Percentiles rank a stretch among this genome's conserved stretches.
Conservation (phyloP, 2,113 vertebrate genomes). For the Mormoops blainvillei region DNA sequence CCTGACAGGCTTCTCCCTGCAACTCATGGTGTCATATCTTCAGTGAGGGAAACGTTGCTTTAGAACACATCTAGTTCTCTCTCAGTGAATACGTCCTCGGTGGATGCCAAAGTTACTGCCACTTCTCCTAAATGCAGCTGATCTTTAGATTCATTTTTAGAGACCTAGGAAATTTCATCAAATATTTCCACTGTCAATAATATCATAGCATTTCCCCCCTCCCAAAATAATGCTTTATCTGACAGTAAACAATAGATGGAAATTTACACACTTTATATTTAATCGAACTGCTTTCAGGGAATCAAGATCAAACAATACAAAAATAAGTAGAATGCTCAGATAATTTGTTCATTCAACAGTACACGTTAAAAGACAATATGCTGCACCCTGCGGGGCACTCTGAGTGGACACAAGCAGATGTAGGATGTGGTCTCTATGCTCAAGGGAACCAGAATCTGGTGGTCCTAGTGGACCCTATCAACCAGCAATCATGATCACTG, state of each 20-base stretch:
- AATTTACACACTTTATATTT: background rate
- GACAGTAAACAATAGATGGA: background rate
- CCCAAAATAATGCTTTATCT: background rate
- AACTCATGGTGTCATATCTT: too few species aligned
- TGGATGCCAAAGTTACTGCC: accelerated
- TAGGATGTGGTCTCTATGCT: background rate
- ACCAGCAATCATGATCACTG: too few species aligned
- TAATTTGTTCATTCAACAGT: accelerated
- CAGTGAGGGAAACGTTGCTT: background rate
- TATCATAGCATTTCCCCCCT: too few species aligned
- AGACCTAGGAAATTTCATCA: too few species aligned
- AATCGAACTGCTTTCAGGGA: background rate
- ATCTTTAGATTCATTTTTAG: background rate
- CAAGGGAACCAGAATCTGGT: too few species aligned
- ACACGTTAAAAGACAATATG: accelerated
- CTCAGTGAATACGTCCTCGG: accelerated
- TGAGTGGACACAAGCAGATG: too few species aligned
- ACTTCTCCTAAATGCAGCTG: accelerated
- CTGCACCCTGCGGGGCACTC: accelerated
- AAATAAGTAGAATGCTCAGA: too few species aligned
- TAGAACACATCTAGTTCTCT: background rate
- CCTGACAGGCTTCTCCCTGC: background rate
- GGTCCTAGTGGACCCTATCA: background rate
- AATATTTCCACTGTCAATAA: accelerated
- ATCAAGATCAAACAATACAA: accelerated